phyloP scores from a whole-genome alignment of 1,140 invertebrate genomes.

The Caerostris extrusa region DNA sequence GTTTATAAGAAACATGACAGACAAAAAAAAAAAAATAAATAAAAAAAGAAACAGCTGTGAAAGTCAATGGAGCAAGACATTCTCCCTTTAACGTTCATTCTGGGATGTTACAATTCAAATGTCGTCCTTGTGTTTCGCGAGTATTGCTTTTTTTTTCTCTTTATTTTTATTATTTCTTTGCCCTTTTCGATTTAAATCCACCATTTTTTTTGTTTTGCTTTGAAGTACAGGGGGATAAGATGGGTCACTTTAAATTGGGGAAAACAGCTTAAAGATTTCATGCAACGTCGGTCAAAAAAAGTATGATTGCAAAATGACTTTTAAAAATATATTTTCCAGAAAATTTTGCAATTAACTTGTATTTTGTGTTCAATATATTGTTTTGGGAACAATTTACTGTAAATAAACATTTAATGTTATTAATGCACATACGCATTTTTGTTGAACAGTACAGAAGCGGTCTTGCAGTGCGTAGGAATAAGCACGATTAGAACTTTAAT shows the following conservation, averaged over 20 bases:
- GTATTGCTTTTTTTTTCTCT: too few species aligned
- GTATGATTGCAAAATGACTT: too few species aligned
- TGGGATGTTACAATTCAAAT: conserved; percentile 11
- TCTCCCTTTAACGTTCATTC: not conserved
- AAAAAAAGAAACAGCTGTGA: not conserved
- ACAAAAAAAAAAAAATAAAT: not conserved
- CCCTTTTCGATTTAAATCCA: not conserved
- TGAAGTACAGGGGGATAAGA: not conserved
- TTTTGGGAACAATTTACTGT: not conserved
- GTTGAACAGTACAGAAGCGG: too few species aligned
- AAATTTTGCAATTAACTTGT: not conserved
- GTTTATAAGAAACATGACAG: not conserved
- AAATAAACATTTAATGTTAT: too few species aligned
- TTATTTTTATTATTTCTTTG: not conserved
- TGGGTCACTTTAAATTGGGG: not conserved
- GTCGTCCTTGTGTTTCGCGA: not conserved
- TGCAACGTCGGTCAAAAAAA: too few species aligned
- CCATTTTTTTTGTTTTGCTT: not conserved
- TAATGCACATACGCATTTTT: too few species aligned
- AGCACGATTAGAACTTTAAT: too few species aligned
- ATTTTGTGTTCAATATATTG: not conserved
- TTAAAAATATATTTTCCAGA: not conserved
- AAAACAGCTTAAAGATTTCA: not conserved
- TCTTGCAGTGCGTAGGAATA: too few species aligned
- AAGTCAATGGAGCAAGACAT: conserved; percentile 29